These are phyloP conservation scores for Enteromius radiatus DNA, from an alignment of 2,797 vertebrate genomes.

Conservation along the genomic window DNA sequence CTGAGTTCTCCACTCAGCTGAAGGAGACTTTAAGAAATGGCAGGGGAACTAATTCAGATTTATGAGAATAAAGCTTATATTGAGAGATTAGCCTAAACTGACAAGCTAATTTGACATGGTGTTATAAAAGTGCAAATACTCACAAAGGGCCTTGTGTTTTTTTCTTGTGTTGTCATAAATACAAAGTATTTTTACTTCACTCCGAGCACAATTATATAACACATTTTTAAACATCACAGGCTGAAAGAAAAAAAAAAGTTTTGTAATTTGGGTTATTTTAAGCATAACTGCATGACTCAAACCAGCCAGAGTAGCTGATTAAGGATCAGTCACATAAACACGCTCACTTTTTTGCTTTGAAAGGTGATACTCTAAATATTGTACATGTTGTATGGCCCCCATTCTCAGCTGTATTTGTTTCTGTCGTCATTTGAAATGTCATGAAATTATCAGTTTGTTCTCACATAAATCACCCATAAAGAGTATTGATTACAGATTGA, in stretches of 20 bases:
- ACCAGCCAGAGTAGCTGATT: neutral
- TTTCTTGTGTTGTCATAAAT: slow-evolving; percentile 44
- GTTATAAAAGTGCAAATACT: slow-evolving; percentile 50
- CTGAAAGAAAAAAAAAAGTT: neutral
- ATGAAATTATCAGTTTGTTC: neutral
- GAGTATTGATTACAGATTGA: neutral
- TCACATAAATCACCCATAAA: neutral
- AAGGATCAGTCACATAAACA: neutral
- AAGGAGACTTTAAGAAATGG: neutral
- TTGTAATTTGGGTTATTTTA: slow-evolving; percentile 10
- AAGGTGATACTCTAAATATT: neutral
- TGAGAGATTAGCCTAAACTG: slow-evolving; percentile 68
- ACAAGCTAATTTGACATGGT: slow-evolving; percentile 57
- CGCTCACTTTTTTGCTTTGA: neutral
- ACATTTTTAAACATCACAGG: neutral
- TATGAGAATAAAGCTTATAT: slow-evolving; percentile 50
- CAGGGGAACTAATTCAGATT: slow-evolving; percentile 23
- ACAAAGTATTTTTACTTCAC: neutral
- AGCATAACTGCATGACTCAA: slow-evolving; percentile 7
- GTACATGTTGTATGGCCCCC: too few relatives aligned
- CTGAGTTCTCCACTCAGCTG: neutral
- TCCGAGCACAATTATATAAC: neutral
- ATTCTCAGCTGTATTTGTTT: too few relatives aligned
- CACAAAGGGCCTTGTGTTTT: slow-evolving; percentile 77
- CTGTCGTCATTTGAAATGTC: too few relatives aligned